These are phyloP conservation scores for Mesoligia furuncula DNA, from an alignment of 2,888 invertebrate genomes.

Conservation along the genomic window DNA sequence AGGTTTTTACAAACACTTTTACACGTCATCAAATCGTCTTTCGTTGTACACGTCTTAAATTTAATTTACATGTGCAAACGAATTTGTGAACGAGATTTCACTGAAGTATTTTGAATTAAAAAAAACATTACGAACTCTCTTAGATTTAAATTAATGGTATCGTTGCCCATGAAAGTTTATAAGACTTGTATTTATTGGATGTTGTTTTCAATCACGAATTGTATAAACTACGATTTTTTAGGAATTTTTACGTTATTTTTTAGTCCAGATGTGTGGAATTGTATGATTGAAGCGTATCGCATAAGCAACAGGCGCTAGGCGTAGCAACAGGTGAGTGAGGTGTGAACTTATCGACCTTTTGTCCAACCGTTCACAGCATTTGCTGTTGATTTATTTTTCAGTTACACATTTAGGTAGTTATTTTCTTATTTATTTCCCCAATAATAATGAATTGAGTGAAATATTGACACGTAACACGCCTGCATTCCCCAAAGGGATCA, in stretches of 20 bases:
- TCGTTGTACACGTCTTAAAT: no score
- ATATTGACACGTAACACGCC: background rate
- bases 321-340: background rate
- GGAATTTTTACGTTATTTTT: background rate
- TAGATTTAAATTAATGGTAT: background rate
- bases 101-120: background rate
- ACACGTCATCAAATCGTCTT: no score
- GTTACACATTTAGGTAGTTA: no score
- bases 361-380: no score
- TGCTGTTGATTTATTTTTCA: background rate
- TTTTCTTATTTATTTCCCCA: background rate
- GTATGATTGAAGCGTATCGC: no score
- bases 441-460: background rate
- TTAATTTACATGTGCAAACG: background rate
- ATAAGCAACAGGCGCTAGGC: background rate
- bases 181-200: background rate
- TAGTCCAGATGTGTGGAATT: background rate
- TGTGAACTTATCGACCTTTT: background rate
- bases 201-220: background rate
- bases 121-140: background rate
- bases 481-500: background rate
- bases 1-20: no score
- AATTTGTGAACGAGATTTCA: background rate
- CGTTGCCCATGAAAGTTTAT: background rate
- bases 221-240: no score